Conservation (phyloP, 1,140 invertebrate species). For the Stenopsyche tienmushanensis region DNA sequence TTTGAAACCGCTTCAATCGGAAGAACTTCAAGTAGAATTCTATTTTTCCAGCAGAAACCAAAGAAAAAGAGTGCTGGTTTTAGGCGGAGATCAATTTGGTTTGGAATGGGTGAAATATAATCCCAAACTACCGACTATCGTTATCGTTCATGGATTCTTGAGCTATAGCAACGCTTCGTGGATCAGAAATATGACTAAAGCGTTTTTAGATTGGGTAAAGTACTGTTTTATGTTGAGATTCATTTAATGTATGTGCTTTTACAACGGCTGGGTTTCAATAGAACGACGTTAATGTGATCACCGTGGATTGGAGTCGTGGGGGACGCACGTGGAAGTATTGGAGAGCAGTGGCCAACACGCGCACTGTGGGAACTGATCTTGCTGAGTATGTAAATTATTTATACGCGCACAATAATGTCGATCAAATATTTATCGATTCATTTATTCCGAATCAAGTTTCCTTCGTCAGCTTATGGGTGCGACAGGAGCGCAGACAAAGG, state of each 20-base stretch:
- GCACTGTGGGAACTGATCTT: constrained; percentile 55
- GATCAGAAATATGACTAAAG: constrained; percentile 55
- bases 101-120: constrained; percentile 59
- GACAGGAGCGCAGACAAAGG: constrained; percentile 47
- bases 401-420: not conserved
- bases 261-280: constrained; percentile 43
- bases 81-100: constrained; percentile 56
- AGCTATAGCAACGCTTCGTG: constrained; percentile 57
- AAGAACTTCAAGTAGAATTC: constrained; percentile 46
- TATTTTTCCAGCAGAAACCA: constrained; percentile 44
- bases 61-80: constrained; percentile 42
- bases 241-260: not conserved
- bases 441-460: constrained; percentile 43
- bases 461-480: constrained; percentile 46
- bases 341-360: constrained; percentile 59
- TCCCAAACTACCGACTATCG: constrained; percentile 51
- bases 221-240: not conserved
- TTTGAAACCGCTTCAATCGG: constrained; percentile 35
- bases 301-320: constrained; percentile 61
- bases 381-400: constrained; percentile 49
- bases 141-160: constrained; percentile 62
- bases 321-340: constrained; percentile 63
- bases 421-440: not conserved
- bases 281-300: constrained; percentile 59
- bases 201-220: constrained; percentile 56